These are phyloP conservation scores for Tympanoctomys barrerae DNA, from an alignment of 2,797 vertebrate species.

Conservation along the genomic window DNA sequence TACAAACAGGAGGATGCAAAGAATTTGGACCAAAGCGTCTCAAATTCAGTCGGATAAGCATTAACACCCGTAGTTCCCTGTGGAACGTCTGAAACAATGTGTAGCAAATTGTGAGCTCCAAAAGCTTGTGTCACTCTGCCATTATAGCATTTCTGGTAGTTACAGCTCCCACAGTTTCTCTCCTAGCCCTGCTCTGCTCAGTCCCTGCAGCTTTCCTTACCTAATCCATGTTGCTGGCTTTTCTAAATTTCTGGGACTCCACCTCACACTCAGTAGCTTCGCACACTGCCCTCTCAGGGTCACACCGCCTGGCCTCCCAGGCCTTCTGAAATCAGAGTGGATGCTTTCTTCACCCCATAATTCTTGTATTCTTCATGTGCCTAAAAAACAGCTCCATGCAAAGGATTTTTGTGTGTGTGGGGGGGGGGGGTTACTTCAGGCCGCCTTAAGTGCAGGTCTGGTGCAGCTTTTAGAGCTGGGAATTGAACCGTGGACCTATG, in stretches of 20 bases:
- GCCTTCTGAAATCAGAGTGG: not conserved
- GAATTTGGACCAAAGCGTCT: not conserved
- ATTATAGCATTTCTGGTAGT: not conserved
- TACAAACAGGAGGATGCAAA: not conserved
- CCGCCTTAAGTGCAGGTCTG: too few species aligned
- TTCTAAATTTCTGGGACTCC: not conserved
- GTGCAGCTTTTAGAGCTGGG: too few species aligned
- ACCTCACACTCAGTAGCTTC: not conserved
- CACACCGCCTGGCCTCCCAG: not conserved
- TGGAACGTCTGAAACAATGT: not conserved
- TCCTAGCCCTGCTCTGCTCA: not conserved
- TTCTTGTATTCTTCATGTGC: not conserved
- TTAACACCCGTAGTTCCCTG: not conserved
- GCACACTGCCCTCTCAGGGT: not conserved
- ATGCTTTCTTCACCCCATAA: not conserved
- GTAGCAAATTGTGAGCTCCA: not conserved
- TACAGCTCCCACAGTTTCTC: not conserved
- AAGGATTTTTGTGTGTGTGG: too few species aligned
- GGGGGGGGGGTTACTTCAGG: too few species aligned
- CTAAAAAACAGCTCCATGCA: not conserved
- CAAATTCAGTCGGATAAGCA: not conserved
- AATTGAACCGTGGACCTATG: too few species aligned
- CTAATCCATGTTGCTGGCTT: not conserved
- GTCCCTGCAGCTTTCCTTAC: not conserved
- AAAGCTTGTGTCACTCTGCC: not conserved